Evolutionary conservation across 2,888 invertebrate species (phyloP).

Genomic region (Rhyacophila evoluta): DNA sequence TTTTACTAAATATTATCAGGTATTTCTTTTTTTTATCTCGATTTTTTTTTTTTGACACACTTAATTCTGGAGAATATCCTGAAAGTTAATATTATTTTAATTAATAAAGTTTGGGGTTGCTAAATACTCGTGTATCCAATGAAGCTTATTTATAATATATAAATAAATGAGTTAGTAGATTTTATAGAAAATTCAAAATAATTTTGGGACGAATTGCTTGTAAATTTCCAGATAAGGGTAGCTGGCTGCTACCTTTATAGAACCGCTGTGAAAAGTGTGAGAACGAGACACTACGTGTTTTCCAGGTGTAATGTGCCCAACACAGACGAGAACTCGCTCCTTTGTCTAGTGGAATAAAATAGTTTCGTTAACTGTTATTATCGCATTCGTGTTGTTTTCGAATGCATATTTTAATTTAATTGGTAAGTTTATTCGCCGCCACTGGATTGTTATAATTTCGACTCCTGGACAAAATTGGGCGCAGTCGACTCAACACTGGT

Average conservation of each 20-base stretch:
- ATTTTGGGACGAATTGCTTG: neutral
- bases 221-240: neutral
- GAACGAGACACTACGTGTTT: constrained; percentile 43
- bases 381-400: constrained; percentile 9
- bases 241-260: neutral
- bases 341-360: constrained; percentile 32
- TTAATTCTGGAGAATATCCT: too few species aligned
- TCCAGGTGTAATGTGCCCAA: constrained; percentile 34
- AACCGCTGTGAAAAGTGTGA: constrained; percentile 40
- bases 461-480: too few species aligned
- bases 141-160: too few species aligned
- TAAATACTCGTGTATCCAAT: too few species aligned
- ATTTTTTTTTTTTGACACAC: too few species aligned
- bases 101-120: too few species aligned
- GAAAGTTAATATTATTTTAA: too few species aligned
- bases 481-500: too few species aligned
- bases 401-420: constrained; percentile 21
- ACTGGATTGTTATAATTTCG: neutral
- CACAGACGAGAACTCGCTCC: constrained; percentile 6
- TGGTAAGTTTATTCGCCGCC: neutral
- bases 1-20: too few species aligned
- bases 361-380: constrained; percentile 38
- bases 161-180: too few species aligned
- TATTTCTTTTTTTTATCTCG: too few species aligned
- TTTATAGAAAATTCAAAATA: too few species aligned